Conservation (phyloP, 2,888 invertebrate genomes). For the Megalurothrips usitatus region DNA sequence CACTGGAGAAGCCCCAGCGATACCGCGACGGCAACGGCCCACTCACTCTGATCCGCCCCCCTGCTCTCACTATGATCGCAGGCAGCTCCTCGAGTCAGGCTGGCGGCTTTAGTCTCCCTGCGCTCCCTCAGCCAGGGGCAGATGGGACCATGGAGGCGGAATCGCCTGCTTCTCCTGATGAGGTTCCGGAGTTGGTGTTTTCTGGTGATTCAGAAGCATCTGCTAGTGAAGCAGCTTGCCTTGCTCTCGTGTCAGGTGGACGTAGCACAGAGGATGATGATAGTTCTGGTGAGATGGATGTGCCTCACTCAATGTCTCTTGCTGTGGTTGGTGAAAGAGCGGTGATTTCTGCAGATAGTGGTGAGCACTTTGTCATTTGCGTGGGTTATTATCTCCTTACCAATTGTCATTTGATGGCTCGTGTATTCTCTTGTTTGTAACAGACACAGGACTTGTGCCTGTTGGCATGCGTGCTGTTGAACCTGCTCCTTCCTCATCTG, state of each 20-base stretch:
- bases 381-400: neutral
- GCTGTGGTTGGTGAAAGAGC: slow-evolving; percentile 1
- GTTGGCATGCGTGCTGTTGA: neutral
- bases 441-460: neutral
- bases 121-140: slow-evolving; percentile 7
- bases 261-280: slow-evolving; percentile 14
- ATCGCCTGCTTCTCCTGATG: slow-evolving; percentile 1
- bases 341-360: neutral
- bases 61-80: slow-evolving; percentile 17
- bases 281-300: slow-evolving; percentile 3
- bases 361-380: neutral
- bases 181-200: slow-evolving; percentile 2
- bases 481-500: neutral
- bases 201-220: slow-evolving; percentile 12
- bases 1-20: neutral
- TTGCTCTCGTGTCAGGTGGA: slow-evolving; percentile 9
- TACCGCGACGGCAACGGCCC: neutral
- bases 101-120: neutral
- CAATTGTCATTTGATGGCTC: neutral
- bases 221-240: neutral
- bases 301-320: slow-evolving; percentile 16
- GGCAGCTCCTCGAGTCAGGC: slow-evolving; percentile 18
- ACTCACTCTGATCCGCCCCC: neutral
- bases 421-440: no score
- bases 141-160: slow-evolving; percentile 9